Percentiles rank a stretch among this genome's conserved stretches.
phyloP scores from a whole-genome alignment of 2,113 vertebrate species.

The Plecturocebus donacophilus region DNA sequence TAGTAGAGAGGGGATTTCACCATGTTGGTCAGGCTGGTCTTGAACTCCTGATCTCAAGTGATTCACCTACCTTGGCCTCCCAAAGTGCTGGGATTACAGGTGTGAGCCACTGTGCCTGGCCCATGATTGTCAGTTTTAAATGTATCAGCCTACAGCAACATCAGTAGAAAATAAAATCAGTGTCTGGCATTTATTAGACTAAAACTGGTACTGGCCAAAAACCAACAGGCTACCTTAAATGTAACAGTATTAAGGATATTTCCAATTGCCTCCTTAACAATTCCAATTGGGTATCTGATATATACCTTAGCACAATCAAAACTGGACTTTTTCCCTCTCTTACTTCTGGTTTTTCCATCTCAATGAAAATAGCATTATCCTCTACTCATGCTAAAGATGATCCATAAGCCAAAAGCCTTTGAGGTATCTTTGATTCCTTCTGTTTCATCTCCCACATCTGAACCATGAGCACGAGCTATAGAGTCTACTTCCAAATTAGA shows the following conservation, averaged over 20 bases:
- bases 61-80: too few relatives aligned
- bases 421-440: not conserved
- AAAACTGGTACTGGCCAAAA: not conserved
- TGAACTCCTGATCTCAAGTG: too few relatives aligned
- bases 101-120: too few relatives aligned
- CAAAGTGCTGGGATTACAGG: too few relatives aligned
- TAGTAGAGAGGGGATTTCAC: too few relatives aligned
- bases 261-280: not conserved
- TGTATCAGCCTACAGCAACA: not conserved
- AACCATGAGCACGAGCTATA: not conserved
- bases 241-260: not conserved
- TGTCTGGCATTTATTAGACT: not conserved
- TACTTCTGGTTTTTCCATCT: not conserved
- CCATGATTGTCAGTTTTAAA: not conserved
- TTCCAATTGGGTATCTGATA: not conserved
- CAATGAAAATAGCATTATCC: not conserved
- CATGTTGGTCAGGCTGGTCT: too few relatives aligned
- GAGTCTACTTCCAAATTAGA: not conserved
- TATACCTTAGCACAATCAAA: not conserved
- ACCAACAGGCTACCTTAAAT: not conserved
- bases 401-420: not conserved
- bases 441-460: not conserved
- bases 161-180: constrained; percentile 24
- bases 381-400: not conserved
- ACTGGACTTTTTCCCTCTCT: not conserved